These are phyloP conservation scores for Bucorvus abyssinicus DNA, from an alignment of 2,797 vertebrate genomes.

Conservation along the genomic window DNA sequence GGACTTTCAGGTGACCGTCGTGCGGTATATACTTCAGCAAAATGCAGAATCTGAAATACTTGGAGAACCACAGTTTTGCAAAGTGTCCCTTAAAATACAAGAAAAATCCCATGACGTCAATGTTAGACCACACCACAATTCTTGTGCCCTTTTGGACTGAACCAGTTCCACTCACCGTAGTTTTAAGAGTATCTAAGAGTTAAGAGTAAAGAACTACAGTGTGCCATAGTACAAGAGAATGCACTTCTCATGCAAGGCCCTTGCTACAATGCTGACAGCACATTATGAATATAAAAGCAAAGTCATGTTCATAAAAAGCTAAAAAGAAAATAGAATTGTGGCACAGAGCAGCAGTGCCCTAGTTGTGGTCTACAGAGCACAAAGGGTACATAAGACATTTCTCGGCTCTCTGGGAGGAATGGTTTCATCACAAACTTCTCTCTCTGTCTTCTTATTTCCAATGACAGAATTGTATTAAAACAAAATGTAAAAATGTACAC, in stretches of 20 bases:
- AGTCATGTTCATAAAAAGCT: constrained; percentile 31
- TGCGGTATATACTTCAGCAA: neutral
- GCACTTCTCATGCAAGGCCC: neutral
- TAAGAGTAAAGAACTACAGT: neutral
- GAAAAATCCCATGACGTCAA: neutral
- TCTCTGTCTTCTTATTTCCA: neutral
- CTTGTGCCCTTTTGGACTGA: neutral
- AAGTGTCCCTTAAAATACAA: neutral
- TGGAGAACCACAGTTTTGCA: neutral
- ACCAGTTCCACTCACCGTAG: neutral
- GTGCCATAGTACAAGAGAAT: neutral
- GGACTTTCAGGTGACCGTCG: neutral
- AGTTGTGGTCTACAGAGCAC: constrained; percentile 37
- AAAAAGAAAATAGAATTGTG: constrained; percentile 8
- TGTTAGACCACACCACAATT: neutral
- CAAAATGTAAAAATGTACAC: neutral
- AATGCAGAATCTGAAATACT: neutral
- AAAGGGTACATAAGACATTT: constrained; percentile 13
- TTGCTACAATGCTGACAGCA: neutral
- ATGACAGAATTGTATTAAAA: neutral
- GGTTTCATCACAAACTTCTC: neutral
- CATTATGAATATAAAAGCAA: constrained; percentile 12
- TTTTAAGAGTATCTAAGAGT: constrained; percentile 4
- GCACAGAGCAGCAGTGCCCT: neutral
- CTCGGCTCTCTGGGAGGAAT: neutral